Percentiles rank a stretch among this genome's conserved stretches.
These are phyloP conservation scores for Taenioides sp. DNA, from an alignment of 2,797 vertebrate species.

Conservation along the genomic window DNA sequence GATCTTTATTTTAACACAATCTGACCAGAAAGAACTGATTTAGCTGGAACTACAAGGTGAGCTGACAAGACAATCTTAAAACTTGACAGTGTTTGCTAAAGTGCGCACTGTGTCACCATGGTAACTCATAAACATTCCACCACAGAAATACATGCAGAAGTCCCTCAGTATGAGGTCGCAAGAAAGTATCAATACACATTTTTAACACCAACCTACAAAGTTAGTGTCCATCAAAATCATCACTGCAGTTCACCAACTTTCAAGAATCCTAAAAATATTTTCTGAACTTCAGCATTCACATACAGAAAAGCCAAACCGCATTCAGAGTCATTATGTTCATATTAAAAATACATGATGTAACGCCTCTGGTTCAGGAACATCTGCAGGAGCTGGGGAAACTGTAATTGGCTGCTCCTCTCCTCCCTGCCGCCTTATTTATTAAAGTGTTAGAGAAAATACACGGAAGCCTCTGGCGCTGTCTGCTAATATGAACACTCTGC, in stretches of 20 bases:
- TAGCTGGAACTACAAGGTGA: too few relatives aligned
- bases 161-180: too few relatives aligned
- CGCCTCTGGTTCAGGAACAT: slow-evolving; percentile 21
- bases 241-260: neutral
- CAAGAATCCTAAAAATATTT: neutral
- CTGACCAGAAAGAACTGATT: too few relatives aligned
- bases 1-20: too few relatives aligned
- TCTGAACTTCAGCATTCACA: neutral
- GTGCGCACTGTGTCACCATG: too few relatives aligned
- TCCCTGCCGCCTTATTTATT: slow-evolving; percentile 45
- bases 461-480: slow-evolving; percentile 33
- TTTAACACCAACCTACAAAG: too few relatives aligned
- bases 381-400: slow-evolving; percentile 18
- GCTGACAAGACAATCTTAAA: too few relatives aligned
- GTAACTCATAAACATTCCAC: too few relatives aligned
- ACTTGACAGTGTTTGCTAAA: too few relatives aligned
- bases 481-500: slow-evolving; percentile 44
- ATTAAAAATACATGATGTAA: slow-evolving; percentile 24
- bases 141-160: too few relatives aligned
- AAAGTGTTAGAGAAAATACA: slow-evolving; percentile 37
- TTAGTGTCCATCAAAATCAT: too few relatives aligned
- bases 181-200: too few relatives aligned
- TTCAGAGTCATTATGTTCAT: slow-evolving; percentile 32
- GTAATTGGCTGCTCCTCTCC: slow-evolving; percentile 41
- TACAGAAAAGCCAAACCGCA: slow-evolving; percentile 21